Base-by-base conservation (phyloP, 2,888 invertebrate species). In the Drosophila vallismaia region DNA sequence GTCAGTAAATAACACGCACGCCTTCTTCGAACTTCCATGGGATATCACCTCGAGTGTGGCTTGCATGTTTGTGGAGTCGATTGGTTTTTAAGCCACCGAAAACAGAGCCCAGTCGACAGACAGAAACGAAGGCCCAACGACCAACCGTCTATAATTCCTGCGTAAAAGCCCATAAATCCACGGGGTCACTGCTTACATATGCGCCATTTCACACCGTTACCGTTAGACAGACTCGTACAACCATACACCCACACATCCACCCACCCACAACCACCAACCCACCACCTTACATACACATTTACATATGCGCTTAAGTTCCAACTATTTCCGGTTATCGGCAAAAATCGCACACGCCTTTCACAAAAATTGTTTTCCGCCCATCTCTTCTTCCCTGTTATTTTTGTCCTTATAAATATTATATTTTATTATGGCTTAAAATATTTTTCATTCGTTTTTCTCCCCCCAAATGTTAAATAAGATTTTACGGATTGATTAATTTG, bases 81-180 rank as follows among this genome's bases (percentile, higher is more conserved):
- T 82, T 85, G 36, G 79, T 75, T 77, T 82, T 82, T 82, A 82
- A 87, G 73, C 85, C 85, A 71, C 63, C 74, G 45, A 66, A 86
- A 84, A 74, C 74, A 81, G 74, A 56, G 53, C 48, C 69, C 42
- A 48, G 53, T 52, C 40, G 24, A 28, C 75, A 50, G 28, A 38
- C 40, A 71, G 72, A 64, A 49, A 31, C 54, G 78, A 78, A 73
- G 75, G 86, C 69, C 42, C 67, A 62, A 50, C 70, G 54, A 63
- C 51, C 75, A 87, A 82, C 79, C 77, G 87, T 85, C 83, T 88
- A 88, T 88, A 84, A 84, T 88, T 86, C 88, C 84, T 88, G 84
- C 78, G 72, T 69, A 74, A 83, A 84, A 76, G 81, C 81, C 86
- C 86, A 85, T 85, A 85, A 85, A 85, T 85, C 88, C 73, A 78